Percentiles rank a stretch among this genome's conserved stretches.
phyloP scores from a whole-genome alignment of 2,113 vertebrate species.

The Excalfactoria chinensis region DNA sequence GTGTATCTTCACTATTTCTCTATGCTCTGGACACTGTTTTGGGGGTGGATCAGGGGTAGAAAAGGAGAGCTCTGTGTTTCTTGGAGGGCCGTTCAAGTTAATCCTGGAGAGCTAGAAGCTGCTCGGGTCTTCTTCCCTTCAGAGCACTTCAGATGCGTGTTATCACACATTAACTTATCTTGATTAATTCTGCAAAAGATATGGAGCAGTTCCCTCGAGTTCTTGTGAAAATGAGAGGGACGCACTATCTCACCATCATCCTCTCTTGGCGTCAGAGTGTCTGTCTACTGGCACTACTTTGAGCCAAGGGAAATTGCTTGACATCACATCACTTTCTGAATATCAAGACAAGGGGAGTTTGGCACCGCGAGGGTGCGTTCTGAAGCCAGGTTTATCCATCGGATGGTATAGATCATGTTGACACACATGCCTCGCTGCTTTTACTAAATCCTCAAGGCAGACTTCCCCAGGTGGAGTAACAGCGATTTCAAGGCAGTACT shows the following conservation, averaged over 20 bases:
- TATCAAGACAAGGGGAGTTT: background rate
- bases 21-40: background rate
- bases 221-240: conserved; percentile 60
- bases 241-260: conserved; percentile 65
- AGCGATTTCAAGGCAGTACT: background rate
- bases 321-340: conserved; percentile 56
- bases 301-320: conserved; percentile 72
- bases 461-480: conserved; percentile 18
- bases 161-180: conserved; percentile 71
- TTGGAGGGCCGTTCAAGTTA: conserved; percentile 19
- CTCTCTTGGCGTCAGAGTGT: conserved; percentile 68
- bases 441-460: background rate
- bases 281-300: conserved; percentile 60
- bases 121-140: conserved; percentile 42
- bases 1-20: background rate
- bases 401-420: conserved; percentile 18
- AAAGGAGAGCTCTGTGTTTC: conserved; percentile 25
- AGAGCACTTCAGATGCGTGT: background rate
- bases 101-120: conserved; percentile 53
- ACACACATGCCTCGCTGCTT: background rate
- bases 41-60: background rate
- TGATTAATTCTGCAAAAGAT: conserved; percentile 62
- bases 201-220: conserved; percentile 44
- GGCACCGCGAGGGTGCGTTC: conserved; percentile 31
- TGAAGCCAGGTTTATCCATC: conserved; percentile 4